These are phyloP conservation scores for Pholis gunnellus DNA, from an alignment of 2,113 vertebrate species.

Conservation along the genomic window DNA sequence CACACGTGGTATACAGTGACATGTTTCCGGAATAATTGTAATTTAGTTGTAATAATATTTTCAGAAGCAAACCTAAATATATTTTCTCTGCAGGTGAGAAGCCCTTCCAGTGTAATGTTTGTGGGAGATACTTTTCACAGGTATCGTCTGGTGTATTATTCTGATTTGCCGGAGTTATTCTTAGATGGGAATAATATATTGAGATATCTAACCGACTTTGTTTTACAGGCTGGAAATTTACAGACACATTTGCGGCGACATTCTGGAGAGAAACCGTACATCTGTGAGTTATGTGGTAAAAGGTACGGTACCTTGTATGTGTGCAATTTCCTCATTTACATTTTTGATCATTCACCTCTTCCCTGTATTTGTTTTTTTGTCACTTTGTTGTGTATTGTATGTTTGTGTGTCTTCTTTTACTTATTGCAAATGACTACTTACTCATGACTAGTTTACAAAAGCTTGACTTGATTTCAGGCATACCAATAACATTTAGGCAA, in stretches of 20 bases:
- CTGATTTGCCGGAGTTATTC: not conserved
- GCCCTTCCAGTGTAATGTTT: slow-evolving; percentile 97
- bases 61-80: slow-evolving; percentile 41
- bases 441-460: not conserved
- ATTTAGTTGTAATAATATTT: not conserved
- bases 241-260: slow-evolving; percentile 97
- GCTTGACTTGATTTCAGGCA: not conserved
- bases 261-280: slow-evolving; percentile 97
- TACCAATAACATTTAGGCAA: not conserved
- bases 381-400: not conserved
- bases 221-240: slow-evolving; percentile 92
- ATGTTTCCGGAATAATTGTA: not conserved
- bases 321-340: not conserved
- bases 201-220: slow-evolving; percentile 17
- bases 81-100: slow-evolving; percentile 91
- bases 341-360: not conserved
- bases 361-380: not conserved
- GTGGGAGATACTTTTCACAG: slow-evolving; percentile 98
- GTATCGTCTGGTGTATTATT: slow-evolving; percentile 77
- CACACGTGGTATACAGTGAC: not conserved
- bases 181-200: not conserved
- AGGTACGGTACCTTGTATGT: slow-evolving; percentile 81
- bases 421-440: not conserved
- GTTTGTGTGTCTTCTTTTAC: not conserved
- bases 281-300: slow-evolving; percentile 98